Base-by-base conservation (phyloP, 1,140 invertebrate species). In the Zaprionus nigranus region DNA sequence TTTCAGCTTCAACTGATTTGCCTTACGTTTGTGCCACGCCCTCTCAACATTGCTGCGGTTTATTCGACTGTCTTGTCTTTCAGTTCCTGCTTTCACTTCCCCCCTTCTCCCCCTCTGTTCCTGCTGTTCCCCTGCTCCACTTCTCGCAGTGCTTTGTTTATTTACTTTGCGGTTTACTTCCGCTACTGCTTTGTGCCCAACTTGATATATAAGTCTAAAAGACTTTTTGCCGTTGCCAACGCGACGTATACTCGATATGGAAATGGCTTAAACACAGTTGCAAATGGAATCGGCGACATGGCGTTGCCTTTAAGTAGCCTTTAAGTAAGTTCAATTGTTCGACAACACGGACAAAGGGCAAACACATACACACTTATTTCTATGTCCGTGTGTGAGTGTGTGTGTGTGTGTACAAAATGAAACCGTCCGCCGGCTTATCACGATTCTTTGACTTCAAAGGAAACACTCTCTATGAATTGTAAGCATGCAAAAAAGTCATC, bases 151-250 rank as follows among this genome's bases (percentile, higher is more conserved):
- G 22, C 53, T 56, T 56, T 58, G 60, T 78, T 79, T 79, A 62
- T 79, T 79, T 79, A 74, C 73, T 76, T 71, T 76, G 74, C 36
- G 74, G 74, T 46, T 76, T 76, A 63, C 58, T 75, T 69, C 54
- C 51, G 30, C 58, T 30, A 30, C n/a, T 40, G 53, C 53, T 56
- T 56, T 30, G 24, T 56, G n/a, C 26, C 26, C 53, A 17, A 56
- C 53, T 26, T n/a, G 53, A 56, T 56, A 30, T 26, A 24, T 28
- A 56, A 30, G 22, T 26, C 53, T 56, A 26, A 56, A 30, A 56
- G 26, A 56, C 24, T 56, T 51, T 51, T 51, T 51, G 46, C 20
- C 22, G 40, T 51, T 51, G 20, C 20, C 46, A 51, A 51, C 46
- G 46, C 9, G 46, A 51, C 17, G 46, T 49, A 49, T 22, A 49